Base-by-base conservation (phyloP, 2,113 vertebrate species). In the Aphyosemion australe region DNA sequence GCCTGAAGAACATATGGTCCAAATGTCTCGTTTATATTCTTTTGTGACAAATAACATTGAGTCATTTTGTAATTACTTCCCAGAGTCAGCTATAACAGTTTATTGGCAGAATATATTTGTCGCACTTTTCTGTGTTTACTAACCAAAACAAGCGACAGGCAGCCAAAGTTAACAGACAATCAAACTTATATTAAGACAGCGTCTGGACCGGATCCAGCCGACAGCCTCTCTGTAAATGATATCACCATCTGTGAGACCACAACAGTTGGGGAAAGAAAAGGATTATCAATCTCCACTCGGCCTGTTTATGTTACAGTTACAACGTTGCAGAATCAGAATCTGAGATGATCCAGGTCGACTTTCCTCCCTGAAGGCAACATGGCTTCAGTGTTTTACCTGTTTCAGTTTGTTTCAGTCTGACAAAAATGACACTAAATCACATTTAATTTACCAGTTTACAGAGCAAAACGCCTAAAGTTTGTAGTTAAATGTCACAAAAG, bases 131-230 rank as follows among this genome's bases (percentile, higher is more conserved):
- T 57, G 67, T 60, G 56, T 84, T 80, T 68, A 81, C 82, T 84
- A 87, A 74, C 59, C 43, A 15, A 72, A 86, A 76, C 74, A 51
- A 84, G 78, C 72, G 86, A 86, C 82, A 85, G 66, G 72, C 83
- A 78, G 88, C 80, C 82, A 87, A 71, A 89, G 83, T 88, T 90
- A 26, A 71, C 88, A 88, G 90, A 89, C 85, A 86, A 92, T 91
- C 78, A 88, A 85, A 86, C 73, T 80, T 62, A 41, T 86, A 76
- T 92, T 86, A 87, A 82, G 84, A 72, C 62, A 48, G 69, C 78
- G 80, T 80, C 74, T 91, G 91, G 90, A 87, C 15, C 37, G 21
- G 67, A 74, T 91, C 88, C 91, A 90, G 80, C 68, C 64, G 53
- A 67, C 83, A 83, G 84, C 79, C 71, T 85, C 78, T 61, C 76